A percentile compares a stretch with the other conserved stretches of the same genome.
These are phyloP conservation scores for Nymphalis urticae DNA, from an alignment of 2,888 invertebrate genomes.

Conservation along the genomic window DNA sequence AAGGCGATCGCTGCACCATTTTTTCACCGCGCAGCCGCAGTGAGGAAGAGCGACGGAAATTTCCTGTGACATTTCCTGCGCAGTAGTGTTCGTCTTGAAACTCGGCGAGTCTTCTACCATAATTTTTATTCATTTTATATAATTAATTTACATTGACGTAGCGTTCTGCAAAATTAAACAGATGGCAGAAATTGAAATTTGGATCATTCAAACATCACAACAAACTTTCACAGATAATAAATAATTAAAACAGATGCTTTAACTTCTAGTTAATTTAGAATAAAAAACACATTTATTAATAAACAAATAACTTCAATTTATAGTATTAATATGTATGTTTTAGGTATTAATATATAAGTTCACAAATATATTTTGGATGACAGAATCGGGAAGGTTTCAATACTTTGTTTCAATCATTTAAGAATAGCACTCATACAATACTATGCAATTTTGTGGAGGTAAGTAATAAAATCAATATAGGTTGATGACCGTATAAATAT, in stretches of 20 bases:
- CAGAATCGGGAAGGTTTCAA: no score
- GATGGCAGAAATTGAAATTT: slow-evolving; percentile 50
- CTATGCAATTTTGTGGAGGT: no score
- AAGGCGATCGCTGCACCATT: slow-evolving; percentile 80
- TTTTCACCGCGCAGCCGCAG: slow-evolving; percentile 86
- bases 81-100: slow-evolving; percentile 77
- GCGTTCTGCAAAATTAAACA: slow-evolving; percentile 66
- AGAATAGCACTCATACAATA: no score
- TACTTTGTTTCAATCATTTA: no score
- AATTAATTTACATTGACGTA: slow-evolving; percentile 68
- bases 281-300: neutral
- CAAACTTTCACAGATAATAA: slow-evolving; percentile 41
- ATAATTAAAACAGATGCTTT: slow-evolving; percentile 8
- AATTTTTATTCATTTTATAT: slow-evolving; percentile 74
- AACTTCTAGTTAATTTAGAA: neutral
- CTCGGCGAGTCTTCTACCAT: slow-evolving; percentile 66
- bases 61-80: slow-evolving; percentile 77
- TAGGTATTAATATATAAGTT: no score
- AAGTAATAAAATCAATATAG: no score
- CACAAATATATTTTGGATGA: no score
- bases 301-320: no score
- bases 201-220: slow-evolving; percentile 31
- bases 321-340: no score
- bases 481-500: no score
- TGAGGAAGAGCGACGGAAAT: slow-evolving; percentile 84